Conservation (phyloP, 2,888 invertebrate species). For the Melanostoma mellinum region DNA sequence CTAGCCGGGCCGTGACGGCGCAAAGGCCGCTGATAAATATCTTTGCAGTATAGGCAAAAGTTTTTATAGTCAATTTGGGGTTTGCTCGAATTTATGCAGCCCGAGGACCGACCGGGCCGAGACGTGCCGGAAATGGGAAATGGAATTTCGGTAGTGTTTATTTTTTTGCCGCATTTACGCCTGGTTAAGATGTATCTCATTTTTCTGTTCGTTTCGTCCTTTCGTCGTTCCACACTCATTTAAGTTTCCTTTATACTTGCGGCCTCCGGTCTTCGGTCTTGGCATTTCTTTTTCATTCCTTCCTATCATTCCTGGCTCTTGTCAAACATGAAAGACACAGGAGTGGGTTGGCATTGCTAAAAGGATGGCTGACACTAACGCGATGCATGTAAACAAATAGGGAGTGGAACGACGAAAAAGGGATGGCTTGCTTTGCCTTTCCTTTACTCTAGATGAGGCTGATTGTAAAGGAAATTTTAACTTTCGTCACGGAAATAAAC, state of each 20-base stretch:
- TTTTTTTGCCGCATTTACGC: slow-evolving; percentile 35
- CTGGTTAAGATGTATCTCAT: slow-evolving; percentile 54
- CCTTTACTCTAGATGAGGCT: slow-evolving; percentile 50
- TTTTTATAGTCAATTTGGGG: slow-evolving; percentile 79
- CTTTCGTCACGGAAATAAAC: slow-evolving; percentile 72
- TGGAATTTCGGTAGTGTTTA: slow-evolving; percentile 58
- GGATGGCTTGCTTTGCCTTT: slow-evolving; percentile 35
- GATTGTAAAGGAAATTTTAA: slow-evolving; percentile 72
- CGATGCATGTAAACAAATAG: slow-evolving; percentile 47
- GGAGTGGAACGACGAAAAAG: slow-evolving; percentile 16
- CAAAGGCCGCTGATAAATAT: slow-evolving; percentile 77
- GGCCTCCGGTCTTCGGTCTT: slow-evolving; percentile 37
- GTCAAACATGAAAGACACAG: slow-evolving; percentile 42
- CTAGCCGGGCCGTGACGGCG: slow-evolving; percentile 44
- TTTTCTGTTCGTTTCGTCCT: background rate
- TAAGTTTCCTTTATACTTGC: slow-evolving; percentile 61
- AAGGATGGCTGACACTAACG: slow-evolving; percentile 58
- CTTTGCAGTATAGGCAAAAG: slow-evolving; percentile 80
- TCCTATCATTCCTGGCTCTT: slow-evolving; percentile 48
- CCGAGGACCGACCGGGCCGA: slow-evolving; percentile 31
- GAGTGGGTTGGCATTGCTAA: slow-evolving; percentile 30
- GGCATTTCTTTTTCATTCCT: slow-evolving; percentile 38
- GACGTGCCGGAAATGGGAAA: slow-evolving; percentile 39
- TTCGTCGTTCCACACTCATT: slow-evolving; percentile 50
- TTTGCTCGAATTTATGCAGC: slow-evolving; percentile 74